These are phyloP conservation scores for Trinorchestia longiramus DNA, from an alignment of 1,140 invertebrate genomes.

Conservation along the genomic window DNA sequence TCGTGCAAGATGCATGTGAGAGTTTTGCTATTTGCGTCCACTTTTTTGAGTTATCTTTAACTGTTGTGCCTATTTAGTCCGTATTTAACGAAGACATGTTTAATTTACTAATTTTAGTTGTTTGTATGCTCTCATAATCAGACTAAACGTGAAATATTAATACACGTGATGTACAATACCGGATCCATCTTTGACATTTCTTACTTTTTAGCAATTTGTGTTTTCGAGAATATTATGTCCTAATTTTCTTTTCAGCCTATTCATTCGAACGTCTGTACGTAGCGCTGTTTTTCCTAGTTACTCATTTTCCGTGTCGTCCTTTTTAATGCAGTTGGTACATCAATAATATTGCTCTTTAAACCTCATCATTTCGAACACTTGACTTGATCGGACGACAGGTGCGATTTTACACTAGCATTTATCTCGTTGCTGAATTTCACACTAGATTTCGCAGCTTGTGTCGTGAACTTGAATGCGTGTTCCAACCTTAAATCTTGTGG, in stretches of 20 bases:
- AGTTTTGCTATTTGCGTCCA: neutral
- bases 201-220: neutral
- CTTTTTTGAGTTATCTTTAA: neutral
- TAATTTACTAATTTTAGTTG: neutral
- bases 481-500: neutral
- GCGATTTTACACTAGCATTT: neutral
- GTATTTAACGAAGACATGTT: neutral
- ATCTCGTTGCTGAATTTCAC: neutral
- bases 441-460: neutral
- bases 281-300: neutral
- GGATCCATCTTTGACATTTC: neutral
- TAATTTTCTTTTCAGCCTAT: neutral
- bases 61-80: neutral
- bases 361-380: neutral
- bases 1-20: neutral
- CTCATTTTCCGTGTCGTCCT: neutral
- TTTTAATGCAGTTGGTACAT: neutral
- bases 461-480: neutral
- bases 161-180: neutral
- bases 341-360: neutral
- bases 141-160: neutral
- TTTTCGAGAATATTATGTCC: neutral
- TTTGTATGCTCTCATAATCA: neutral
- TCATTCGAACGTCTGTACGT: neutral
- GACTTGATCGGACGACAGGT: neutral